Evolutionary conservation across 1,140 invertebrate species (phyloP).

Genomic region (Aphelenchoides besseyi): DNA sequence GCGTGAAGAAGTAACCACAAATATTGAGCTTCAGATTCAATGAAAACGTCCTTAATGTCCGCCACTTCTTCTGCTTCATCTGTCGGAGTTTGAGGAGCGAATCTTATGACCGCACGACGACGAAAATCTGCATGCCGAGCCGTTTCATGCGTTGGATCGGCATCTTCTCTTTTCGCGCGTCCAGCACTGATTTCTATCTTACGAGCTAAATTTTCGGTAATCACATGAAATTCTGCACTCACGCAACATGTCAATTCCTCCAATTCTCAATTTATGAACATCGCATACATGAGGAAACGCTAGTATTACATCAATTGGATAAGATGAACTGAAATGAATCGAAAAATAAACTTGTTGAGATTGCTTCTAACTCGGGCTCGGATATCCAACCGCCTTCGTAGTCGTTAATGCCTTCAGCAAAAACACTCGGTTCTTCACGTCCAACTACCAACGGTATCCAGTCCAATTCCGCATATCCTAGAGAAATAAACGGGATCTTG

Average conservation of each 20-base stretch:
- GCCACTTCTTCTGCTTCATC: background rate
- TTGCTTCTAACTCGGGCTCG: background rate
- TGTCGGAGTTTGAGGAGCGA: background rate
- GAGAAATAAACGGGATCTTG: background rate
- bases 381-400: slow-evolving; percentile 16
- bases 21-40: slow-evolving; percentile 15
- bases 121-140: slow-evolving; percentile 3
- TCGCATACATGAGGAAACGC: background rate
- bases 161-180: background rate
- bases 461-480: slow-evolving; percentile 2
- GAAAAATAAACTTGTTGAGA: background rate
- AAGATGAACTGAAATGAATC: background rate
- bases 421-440: background rate
- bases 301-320: slow-evolving; percentile 17
- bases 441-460: slow-evolving; percentile 13
- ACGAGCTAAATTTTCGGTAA: slow-evolving; percentile 5
- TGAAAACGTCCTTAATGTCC: slow-evolving; percentile 17
- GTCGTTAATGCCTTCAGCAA: slow-evolving; percentile 14
- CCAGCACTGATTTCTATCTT: slow-evolving; percentile 12
- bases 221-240: background rate
- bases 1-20: slow-evolving; percentile 10
- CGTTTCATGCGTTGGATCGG: slow-evolving; percentile 1
- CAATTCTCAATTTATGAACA: slow-evolving; percentile 8
- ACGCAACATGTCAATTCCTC: background rate
- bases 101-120: background rate